Base-by-base conservation (phyloP, 1,140 invertebrate species). In the Sminthurides bifidus region DNA sequence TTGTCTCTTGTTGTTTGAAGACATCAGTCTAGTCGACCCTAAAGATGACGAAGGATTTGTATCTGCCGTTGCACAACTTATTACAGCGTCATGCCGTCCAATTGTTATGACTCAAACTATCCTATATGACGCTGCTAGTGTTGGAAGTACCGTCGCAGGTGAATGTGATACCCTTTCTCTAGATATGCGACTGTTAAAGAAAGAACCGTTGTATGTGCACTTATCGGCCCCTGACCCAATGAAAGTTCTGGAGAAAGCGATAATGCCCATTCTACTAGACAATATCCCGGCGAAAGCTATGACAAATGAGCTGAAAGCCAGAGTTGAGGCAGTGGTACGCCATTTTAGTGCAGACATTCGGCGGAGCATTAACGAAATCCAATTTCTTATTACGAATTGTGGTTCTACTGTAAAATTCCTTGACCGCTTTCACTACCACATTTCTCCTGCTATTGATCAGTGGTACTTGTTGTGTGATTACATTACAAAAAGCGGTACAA, bases 1-100 rank as follows among this genome's bases (percentile, higher is more conserved):
- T 21, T 59, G 63, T 52, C 49, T 65, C 3, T 17, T 65, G 6
- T 29, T 65, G 1, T 61, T 65, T 33, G 45, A 61, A 58, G 63
- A 65, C 33, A 56, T 65, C 21, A 54, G 60, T 31, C 41, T 57
- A 5, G 3, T 59, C 1, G 19, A 59, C 26, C 45, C 54, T 1
- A 50, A 59, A 57, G 59, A 65, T 52, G 63, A 65, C 33, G 59
- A 65, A 57, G 63, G 59, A n/a, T 65, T 65, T 46, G 35, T 46
- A 31, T 27, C 54, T 2, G 59, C 63, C 1, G 52, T 65, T n/a
- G 49, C 57, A 24, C 63, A 65, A 37, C 48, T 65, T 2, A 61
- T 65, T 17, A 54, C 50, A 8, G 38, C 44, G 2, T 59, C 63
- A 8, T 50, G 44, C 19, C 49, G 63, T 12, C 63, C 63, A 4